Conservation (phyloP, 2,797 vertebrate species). For the Eidolon dupreanum region DNA sequence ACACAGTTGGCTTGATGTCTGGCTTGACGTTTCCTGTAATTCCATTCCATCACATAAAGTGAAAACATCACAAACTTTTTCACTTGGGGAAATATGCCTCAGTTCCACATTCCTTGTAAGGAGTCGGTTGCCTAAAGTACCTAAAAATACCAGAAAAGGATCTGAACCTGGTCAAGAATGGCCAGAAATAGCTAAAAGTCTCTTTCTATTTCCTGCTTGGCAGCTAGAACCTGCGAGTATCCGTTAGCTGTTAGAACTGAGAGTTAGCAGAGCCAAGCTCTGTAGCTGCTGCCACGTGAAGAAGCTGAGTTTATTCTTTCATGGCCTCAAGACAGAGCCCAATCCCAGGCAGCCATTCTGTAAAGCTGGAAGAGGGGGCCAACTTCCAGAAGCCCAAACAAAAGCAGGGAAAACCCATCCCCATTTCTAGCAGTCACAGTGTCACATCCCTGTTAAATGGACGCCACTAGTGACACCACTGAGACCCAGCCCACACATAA, state of each 20-base stretch:
- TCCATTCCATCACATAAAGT: background rate
- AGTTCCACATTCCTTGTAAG: background rate
- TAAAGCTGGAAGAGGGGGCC: background rate
- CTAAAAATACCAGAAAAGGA: background rate
- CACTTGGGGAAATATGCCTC: rapidly evolving
- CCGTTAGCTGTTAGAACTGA: no score
- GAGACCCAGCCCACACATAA: background rate
- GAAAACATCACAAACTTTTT: background rate
- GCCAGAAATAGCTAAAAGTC: background rate
- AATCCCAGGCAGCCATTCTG: background rate
- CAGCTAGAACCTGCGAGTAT: background rate
- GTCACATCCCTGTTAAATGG: rapidly evolving
- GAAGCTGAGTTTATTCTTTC: background rate
- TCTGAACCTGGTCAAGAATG: background rate
- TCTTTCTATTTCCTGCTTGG: background rate
- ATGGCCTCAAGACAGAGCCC: rapidly evolving
- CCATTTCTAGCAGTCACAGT: rapidly evolving
- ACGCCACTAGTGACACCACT: rapidly evolving
- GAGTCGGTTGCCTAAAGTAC: background rate
- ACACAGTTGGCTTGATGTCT: background rate
- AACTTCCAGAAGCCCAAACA: background rate
- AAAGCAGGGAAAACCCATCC: background rate
- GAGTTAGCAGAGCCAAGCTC: background rate
- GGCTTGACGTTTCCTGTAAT: rapidly evolving
- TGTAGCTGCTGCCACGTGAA: rapidly evolving